Conservation (phyloP, 35 echinoderm and acorn worm species). For the Antedon bifida region DNA sequence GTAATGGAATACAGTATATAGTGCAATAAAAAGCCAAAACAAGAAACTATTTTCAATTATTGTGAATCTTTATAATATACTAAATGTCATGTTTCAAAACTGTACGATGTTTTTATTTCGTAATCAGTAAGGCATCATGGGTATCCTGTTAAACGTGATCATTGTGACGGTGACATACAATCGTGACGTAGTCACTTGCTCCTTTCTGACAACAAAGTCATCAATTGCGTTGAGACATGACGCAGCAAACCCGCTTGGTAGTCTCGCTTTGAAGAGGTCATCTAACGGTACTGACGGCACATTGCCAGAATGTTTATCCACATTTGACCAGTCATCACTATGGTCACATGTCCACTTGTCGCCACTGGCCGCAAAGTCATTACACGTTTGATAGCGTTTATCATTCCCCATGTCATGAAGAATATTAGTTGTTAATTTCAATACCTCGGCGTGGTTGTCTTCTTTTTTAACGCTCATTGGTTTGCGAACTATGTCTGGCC, state of each 20-base stretch:
- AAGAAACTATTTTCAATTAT: no score
- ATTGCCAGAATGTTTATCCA: neutral
- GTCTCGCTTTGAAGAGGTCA: slow-evolving; percentile 20
- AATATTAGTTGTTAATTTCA: neutral
- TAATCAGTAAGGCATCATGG: neutral
- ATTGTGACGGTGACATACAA: slow-evolving; percentile 32
- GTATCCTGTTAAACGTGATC: slow-evolving; percentile 46
- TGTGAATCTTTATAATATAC: no score
- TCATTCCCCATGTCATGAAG: neutral
- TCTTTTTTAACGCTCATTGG: neutral
- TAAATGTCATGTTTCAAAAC: no score
- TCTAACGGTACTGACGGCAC: neutral
- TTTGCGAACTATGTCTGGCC: slow-evolving; percentile 21
- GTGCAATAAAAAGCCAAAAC: no score
- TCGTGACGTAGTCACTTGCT: slow-evolving; percentile 39
- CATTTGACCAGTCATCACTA: neutral
- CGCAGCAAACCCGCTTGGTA: slow-evolving; percentile 26
- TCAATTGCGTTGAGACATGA: slow-evolving; percentile 19
- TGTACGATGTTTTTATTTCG: no score
- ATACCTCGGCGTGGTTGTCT: neutral
- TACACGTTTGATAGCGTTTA: neutral
- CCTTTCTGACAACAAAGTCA: slow-evolving; percentile 54
- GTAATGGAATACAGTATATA: no score
- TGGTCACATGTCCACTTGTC: neutral
- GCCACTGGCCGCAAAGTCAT: neutral